Conservation (phyloP, 2,113 vertebrate species). For the Corythornis cristatus region DNA sequence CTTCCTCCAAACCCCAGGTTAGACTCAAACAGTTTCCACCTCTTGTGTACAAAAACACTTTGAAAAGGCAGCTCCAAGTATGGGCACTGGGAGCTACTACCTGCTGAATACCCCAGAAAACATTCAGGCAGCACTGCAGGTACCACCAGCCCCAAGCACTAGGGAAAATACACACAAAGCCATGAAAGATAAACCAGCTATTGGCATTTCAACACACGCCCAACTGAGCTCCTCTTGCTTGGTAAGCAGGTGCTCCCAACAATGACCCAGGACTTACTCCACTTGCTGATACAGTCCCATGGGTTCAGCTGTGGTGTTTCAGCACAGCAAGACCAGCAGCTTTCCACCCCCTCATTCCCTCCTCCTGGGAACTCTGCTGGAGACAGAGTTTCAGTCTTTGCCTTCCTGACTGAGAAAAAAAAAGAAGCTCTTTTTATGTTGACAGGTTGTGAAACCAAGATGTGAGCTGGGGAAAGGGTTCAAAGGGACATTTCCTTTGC, state of each 20-base stretch:
- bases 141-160: not conserved
- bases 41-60: not conserved
- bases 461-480: not conserved
- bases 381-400: not conserved
- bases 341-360: not conserved
- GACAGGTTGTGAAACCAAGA: not conserved
- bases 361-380: not conserved
- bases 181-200: not conserved
- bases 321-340: not conserved
- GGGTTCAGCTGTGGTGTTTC: not conserved
- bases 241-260: not conserved
- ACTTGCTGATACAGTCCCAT: not conserved
- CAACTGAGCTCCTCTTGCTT: not conserved
- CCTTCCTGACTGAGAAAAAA: not conserved
- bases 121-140: not conserved
- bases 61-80: not conserved
- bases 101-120: not conserved
- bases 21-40: not conserved
- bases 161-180: not conserved
- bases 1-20: not conserved
- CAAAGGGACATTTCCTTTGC: not conserved
- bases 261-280: not conserved
- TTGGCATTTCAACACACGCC: accelerated
- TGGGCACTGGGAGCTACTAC: not conserved
- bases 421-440: not conserved